Conservation (phyloP, 1,140 invertebrate genomes). For the Mizuhopecten yessoensis region DNA sequence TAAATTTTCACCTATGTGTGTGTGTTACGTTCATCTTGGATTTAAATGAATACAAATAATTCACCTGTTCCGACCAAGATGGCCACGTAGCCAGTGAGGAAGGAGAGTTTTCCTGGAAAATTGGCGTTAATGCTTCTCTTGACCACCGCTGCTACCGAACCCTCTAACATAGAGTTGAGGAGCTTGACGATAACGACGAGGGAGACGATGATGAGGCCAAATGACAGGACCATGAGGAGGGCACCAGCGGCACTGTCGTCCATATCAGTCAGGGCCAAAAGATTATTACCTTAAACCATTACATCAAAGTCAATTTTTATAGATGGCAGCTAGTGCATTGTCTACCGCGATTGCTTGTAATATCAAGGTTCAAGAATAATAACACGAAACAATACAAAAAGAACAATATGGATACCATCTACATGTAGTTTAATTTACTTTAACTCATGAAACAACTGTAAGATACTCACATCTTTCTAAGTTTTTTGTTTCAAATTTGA, state of each 20-base stretch:
- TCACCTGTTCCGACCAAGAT: slow-evolving; percentile 84
- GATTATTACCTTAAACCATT: slow-evolving; percentile 58
- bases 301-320: too few relatives aligned
- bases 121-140: slow-evolving; percentile 85
- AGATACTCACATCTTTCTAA: slow-evolving; percentile 4
- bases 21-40: too few relatives aligned
- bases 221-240: slow-evolving; percentile 83
- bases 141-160: slow-evolving; percentile 83
- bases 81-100: slow-evolving; percentile 85
- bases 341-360: too few relatives aligned
- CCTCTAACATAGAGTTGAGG: slow-evolving; percentile 83
- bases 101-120: slow-evolving; percentile 81
- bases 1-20: too few relatives aligned
- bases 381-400: too few relatives aligned
- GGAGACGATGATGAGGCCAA: slow-evolving; percentile 82
- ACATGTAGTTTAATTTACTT: too few relatives aligned
- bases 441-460: neutral
- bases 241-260: slow-evolving; percentile 83
- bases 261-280: slow-evolving; percentile 69
- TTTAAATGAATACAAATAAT: too few relatives aligned
- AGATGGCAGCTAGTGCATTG: too few relatives aligned
- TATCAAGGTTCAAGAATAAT: too few relatives aligned
- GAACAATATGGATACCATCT: too few relatives aligned
- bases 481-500: neutral
- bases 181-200: slow-evolving; percentile 86